These are phyloP conservation scores for Eupithecia subumbrata DNA, from an alignment of 2,888 invertebrate species.

Conservation along the genomic window DNA sequence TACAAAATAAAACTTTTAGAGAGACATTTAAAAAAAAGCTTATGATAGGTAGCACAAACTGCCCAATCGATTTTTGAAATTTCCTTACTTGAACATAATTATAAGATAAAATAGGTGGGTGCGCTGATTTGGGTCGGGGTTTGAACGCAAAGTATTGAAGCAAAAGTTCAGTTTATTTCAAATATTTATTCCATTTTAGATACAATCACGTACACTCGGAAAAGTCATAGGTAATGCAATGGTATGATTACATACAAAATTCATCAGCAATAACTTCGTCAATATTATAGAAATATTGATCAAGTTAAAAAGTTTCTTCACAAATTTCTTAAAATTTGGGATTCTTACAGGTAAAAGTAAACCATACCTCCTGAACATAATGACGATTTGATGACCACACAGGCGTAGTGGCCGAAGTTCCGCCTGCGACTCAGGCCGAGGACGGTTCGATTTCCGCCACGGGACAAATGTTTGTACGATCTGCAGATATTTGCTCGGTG, in stretches of 20 bases:
- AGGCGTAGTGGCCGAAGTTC: not conserved
- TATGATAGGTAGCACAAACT: too few species aligned
- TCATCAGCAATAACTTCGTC: not conserved
- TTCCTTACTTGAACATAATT: too few species aligned
- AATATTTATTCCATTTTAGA: too few species aligned
- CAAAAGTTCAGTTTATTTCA: not conserved
- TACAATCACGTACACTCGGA: not conserved
- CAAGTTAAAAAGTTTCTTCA: too few species aligned
- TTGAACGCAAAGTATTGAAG: not conserved
- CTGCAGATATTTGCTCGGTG: not conserved
- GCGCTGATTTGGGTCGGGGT: too few species aligned
- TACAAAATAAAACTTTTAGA: too few species aligned
- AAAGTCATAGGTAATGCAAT: not conserved
- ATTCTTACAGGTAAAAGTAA: too few species aligned
- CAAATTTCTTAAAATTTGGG: too few species aligned
- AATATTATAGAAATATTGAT: not conserved
- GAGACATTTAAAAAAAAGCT: too few species aligned
- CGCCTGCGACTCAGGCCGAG: not conserved
- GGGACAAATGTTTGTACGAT: not conserved
- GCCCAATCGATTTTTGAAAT: too few species aligned
- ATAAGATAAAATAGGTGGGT: too few species aligned
- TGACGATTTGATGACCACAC: not conserved
- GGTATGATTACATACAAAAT: not conserved
- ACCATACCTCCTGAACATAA: not conserved
- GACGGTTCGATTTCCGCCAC: not conserved